These are phyloP conservation scores for Creontiades dilutus DNA, from an alignment of 2,888 invertebrate genomes.

Conservation along the genomic window DNA sequence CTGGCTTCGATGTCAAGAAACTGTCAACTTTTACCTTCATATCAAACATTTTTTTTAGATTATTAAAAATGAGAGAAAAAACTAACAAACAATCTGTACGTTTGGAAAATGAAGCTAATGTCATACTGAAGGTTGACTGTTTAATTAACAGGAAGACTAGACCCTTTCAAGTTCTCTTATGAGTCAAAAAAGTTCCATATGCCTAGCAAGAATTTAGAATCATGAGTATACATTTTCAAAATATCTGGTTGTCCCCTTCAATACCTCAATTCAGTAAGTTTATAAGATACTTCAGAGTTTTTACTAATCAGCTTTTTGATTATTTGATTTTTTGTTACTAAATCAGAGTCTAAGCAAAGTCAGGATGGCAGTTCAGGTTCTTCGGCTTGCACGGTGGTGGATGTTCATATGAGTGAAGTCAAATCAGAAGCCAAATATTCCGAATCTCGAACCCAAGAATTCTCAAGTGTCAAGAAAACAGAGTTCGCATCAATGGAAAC, in stretches of 20 bases:
- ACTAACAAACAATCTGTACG: no score
- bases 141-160: no score
- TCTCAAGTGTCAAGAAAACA: slow-evolving; percentile 63
- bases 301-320: neutral
- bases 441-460: slow-evolving; percentile 69
- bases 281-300: neutral
- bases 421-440: slow-evolving; percentile 69
- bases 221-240: no score
- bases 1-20: no score
- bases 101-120: no score
- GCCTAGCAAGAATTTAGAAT: no score
- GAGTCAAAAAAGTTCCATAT: no score
- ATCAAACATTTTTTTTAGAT: no score
- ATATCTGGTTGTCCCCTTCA: neutral
- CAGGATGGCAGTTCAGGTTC: slow-evolving; percentile 71
- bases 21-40: no score
- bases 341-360: slow-evolving; percentile 58
- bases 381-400: slow-evolving; percentile 72
- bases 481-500: slow-evolving; percentile 48
- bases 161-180: no score
- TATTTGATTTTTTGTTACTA: slow-evolving; percentile 59
- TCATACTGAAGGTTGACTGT: no score
- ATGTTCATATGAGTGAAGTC: slow-evolving; percentile 38
- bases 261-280: neutral
- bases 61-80: no score